Evolutionary conservation across 2,797 vertebrate genomes (phyloP).

Genomic region (Propithecus deckenii): DNA sequence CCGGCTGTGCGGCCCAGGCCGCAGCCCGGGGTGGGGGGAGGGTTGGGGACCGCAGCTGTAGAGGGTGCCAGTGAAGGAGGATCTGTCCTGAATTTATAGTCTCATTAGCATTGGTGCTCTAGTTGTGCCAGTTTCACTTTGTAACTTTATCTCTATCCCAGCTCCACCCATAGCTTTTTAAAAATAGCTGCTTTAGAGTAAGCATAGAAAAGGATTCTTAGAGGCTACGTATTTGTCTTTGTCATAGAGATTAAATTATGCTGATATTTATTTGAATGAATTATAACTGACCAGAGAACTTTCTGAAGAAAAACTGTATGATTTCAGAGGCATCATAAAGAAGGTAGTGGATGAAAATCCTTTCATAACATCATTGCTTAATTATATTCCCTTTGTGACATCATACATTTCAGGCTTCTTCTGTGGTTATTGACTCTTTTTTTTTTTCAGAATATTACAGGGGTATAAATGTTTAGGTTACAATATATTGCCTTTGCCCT

Average conservation of each 20-base stretch:
- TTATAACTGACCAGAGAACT: not conserved
- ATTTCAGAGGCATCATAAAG: not conserved
- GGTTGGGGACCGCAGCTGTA: not conserved
- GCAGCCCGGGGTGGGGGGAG: too few species aligned
- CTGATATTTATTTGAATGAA: conserved; percentile 39
- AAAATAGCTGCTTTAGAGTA: not conserved
- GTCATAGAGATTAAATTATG: conserved; percentile 35
- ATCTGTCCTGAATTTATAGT: conserved; percentile 16
- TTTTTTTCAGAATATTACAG: too few species aligned
- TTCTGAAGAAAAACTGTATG: not conserved
- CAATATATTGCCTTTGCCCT: too few species aligned
- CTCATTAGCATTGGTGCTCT: not conserved
- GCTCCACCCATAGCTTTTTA: not conserved
- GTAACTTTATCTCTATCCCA: conserved; percentile 15
- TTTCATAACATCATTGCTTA: conserved; percentile 14
- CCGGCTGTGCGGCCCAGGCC: too few species aligned
- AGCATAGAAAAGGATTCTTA: conserved; percentile 36
- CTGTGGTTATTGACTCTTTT: conserved; percentile 31
- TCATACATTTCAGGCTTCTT: conserved; percentile 41
- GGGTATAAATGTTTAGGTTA: too few species aligned
- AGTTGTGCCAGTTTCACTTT: not conserved
- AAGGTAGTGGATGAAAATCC: conserved; percentile 16
- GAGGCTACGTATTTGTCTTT: not conserved
- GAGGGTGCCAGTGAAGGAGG: not conserved
- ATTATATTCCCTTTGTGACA: not conserved